Percentiles rank a stretch among this genome's conserved stretches.
phyloP scores from a whole-genome alignment of 2,113 vertebrate species.

The Picathartes gymnocephalus region DNA sequence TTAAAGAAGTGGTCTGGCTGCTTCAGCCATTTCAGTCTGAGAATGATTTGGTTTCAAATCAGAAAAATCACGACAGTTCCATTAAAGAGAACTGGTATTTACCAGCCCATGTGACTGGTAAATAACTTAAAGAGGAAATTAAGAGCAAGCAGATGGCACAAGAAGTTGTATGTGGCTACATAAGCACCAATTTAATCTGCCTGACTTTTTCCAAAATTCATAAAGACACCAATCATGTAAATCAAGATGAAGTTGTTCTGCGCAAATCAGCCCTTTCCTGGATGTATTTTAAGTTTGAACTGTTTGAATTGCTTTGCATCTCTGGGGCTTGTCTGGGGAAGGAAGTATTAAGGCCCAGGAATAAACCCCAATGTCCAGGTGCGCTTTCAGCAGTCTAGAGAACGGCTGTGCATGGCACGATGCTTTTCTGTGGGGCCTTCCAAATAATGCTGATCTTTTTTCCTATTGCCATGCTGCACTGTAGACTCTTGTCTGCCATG shows the following conservation, averaged over 20 bases:
- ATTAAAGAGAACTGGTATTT: background rate
- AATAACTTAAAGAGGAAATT: slow-evolving; percentile 14
- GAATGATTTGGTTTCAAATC: background rate
- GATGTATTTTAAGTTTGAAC: background rate
- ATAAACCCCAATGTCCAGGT: background rate
- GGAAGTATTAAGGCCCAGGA: background rate
- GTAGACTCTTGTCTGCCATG: background rate
- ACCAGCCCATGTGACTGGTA: background rate
- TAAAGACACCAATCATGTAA: background rate
- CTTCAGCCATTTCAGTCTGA: background rate
- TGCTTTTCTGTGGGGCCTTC: background rate
- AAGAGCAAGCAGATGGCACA: slow-evolving; percentile 13
- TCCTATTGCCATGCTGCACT: background rate
- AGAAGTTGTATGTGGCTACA: background rate
- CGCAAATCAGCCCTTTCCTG: background rate
- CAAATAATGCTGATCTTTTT: background rate
- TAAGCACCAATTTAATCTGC: background rate
- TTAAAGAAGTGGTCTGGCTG: background rate
- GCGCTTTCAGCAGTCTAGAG: background rate
- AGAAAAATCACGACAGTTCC: background rate
- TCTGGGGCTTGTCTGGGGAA: background rate
- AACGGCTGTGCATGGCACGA: background rate
- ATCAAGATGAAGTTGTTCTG: background rate
- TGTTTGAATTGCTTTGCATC: background rate
- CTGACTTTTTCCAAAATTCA: background rate